Percentiles rank a stretch among this genome's conserved stretches.
Conservation (phyloP, 2,113 vertebrate genomes). For the Clarias batrachus region DNA sequence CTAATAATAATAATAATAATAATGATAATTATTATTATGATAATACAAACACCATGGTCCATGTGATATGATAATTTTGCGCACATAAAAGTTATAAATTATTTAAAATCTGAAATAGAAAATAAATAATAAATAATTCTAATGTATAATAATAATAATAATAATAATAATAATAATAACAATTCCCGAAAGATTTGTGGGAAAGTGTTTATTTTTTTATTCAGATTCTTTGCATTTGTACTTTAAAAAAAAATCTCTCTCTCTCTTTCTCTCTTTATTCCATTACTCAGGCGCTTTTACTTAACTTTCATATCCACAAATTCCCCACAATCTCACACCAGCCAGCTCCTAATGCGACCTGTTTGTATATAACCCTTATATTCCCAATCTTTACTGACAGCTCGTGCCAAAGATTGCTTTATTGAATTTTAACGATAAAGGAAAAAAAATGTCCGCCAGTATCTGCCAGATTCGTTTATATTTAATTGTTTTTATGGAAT, state of each 20-base stretch:
- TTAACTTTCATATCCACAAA: constrained; percentile 1
- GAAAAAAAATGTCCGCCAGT: not conserved
- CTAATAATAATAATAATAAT: too few relatives aligned
- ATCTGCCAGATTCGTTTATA: constrained; percentile 54
- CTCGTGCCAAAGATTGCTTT: constrained; percentile 22
- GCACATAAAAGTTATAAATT: not conserved
- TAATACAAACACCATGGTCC: not conserved
- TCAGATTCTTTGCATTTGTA: not conserved
- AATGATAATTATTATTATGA: too few relatives aligned
- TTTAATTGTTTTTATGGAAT: constrained; percentile 45
- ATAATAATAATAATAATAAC: too few relatives aligned
- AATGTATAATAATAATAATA: too few relatives aligned
- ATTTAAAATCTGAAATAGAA: not conserved
- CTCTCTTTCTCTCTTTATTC: not conserved
- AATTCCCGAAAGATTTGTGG: not conserved
- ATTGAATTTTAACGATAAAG: constrained; percentile 29
- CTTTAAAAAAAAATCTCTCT: not conserved
- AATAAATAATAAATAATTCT: too few relatives aligned
- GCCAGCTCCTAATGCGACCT: constrained; percentile 28
- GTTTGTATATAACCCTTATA: constrained; percentile 29
- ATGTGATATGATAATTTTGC: not conserved
- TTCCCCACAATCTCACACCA: not conserved
- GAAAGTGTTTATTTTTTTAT: not conserved
- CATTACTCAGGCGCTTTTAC: not conserved
- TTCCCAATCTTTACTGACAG: constrained; percentile 5